These are phyloP conservation scores for Periplaneta americana DNA, from an alignment of 1,140 invertebrate genomes.

Conservation along the genomic window DNA sequence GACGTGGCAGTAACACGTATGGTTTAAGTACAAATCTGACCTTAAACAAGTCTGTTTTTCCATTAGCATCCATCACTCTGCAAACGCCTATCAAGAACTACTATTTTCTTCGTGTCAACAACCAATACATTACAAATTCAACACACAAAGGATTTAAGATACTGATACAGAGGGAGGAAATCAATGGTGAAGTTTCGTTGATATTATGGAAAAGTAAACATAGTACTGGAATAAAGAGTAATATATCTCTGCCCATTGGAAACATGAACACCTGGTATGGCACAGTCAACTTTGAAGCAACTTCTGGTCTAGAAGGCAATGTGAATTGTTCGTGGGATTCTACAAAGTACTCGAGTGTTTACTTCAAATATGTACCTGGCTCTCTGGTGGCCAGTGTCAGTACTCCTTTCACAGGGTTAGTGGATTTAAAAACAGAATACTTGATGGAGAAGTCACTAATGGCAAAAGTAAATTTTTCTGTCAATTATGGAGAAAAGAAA, in stretches of 20 bases:
- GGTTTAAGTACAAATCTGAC: neutral
- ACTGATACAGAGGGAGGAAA: neutral
- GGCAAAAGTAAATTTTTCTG: neutral
- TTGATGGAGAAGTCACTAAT: neutral
- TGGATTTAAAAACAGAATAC: neutral
- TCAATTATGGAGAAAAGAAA: neutral
- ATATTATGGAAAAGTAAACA: neutral
- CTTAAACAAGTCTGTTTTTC: neutral
- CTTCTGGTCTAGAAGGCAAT: neutral
- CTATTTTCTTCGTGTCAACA: neutral
- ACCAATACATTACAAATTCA: neutral
- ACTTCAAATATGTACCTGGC: neutral
- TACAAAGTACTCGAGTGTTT: neutral
- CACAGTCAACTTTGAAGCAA: neutral
- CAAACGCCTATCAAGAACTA: neutral
- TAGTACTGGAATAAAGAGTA: neutral
- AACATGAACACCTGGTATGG: neutral
- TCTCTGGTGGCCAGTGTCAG: neutral
- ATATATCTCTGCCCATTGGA: neutral
- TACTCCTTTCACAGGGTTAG: neutral
- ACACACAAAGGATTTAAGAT: neutral
- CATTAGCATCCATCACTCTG: neutral
- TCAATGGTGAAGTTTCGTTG: neutral
- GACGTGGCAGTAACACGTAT: neutral
- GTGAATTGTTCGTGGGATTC: neutral